Conservation (phyloP, 2,113 vertebrate species). For the Cairina moschata region DNA sequence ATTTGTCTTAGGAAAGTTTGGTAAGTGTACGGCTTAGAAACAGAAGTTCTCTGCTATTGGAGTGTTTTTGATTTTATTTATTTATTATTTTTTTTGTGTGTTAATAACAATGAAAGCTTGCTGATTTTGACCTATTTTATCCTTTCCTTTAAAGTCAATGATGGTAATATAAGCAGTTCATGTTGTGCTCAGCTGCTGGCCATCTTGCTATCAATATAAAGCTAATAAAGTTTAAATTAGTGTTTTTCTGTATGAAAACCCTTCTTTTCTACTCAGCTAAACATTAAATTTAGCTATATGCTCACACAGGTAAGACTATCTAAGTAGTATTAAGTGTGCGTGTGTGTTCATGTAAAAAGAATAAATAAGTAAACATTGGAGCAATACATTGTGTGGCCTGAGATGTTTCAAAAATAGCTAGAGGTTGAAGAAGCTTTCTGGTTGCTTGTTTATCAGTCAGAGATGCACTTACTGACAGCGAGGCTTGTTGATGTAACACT, state of each 20-base stretch:
- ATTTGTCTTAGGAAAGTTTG: accelerated
- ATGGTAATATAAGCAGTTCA: accelerated
- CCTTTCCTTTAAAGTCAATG: accelerated
- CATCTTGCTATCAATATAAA: accelerated
- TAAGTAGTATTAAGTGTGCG: accelerated
- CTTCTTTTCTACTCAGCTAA: accelerated
- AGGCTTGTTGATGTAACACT: not conserved
- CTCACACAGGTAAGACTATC: accelerated
- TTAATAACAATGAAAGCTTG: accelerated
- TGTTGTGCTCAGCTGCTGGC: accelerated
- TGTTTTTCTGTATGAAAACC: accelerated
- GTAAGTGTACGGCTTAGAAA: accelerated
- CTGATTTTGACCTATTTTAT: accelerated
- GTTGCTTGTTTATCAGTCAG: accelerated
- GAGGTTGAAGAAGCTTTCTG: not conserved
- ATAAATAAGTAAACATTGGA: accelerated
- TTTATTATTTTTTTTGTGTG: too few species aligned
- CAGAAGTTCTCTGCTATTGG: accelerated
- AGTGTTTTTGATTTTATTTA: accelerated
- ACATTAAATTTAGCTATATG: accelerated
- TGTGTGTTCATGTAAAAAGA: accelerated
- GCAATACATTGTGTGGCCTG: accelerated
- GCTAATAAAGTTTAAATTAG: accelerated
- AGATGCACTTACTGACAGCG: not conserved
- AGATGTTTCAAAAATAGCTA: not conserved